Base-by-base conservation (phyloP, 2,888 invertebrate genomes). In the Athalia rosae region DNA sequence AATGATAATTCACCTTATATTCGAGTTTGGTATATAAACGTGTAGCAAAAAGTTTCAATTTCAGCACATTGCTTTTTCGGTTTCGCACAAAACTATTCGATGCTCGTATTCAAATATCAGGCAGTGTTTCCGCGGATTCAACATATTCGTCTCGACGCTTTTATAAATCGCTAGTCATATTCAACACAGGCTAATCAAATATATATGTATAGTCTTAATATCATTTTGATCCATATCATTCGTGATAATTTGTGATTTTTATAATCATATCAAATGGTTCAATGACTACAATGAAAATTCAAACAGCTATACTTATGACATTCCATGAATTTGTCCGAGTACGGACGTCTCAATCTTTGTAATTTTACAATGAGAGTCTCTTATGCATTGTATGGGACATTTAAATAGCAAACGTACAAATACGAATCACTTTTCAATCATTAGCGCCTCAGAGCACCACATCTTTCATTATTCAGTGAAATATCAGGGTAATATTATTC, bases 31-130 rank as follows among this genome's bases (percentile, higher is more conserved):
- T 87, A 84, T 87, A 87, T 83, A 87, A 87, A 87, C 86, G 85
- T 85, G 85, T 87, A 87, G 85, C 85, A 87, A 87, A 86, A 85
- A 82, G 82, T 83, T 82, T 83, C 80, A 82, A 83, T 82, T 83
- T 82, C 83, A 83, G 82, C 82, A 76, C 79, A 76, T 81, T 79
- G 79, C 80, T 76, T 28, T 28, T 28, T 28, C 50, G 79, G 79
- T 80, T 77, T 79, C 76, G 71, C 81, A 82, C 79, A 79, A 85
- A 84, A 83, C 81, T 83, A 83, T 86, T 87, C 83, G 85, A 87
- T 84, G 84, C 48, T 77, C 77, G 61, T 56, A 58, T 78, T 61
- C 59, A 74, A 63, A 79, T 77, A 79, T 81, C 80, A 81, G 78
- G 79, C 79, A 80, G 80, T 80, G 63, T 76, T 74, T 76, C 43